These are phyloP conservation scores for Hecatera dysodea DNA, from an alignment of 2,888 invertebrate genomes.

Conservation along the genomic window DNA sequence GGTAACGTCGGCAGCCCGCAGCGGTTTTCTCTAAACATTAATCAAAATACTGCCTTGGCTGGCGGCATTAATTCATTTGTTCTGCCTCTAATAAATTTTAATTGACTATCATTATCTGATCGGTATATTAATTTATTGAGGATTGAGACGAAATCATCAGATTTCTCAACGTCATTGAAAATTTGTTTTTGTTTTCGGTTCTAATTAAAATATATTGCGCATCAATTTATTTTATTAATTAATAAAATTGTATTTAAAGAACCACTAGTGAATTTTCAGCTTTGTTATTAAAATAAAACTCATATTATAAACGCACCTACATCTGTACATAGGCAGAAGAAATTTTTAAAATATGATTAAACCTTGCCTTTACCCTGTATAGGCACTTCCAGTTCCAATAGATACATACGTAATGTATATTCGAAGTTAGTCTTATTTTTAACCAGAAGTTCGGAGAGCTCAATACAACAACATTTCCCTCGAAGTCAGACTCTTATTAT, in stretches of 20 bases:
- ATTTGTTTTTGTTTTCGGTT: neutral
- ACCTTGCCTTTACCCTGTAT: too few species aligned
- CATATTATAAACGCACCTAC: too few species aligned
- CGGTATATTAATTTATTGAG: conserved; percentile 31
- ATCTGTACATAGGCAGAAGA: too few species aligned
- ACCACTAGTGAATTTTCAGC: neutral
- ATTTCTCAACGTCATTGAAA: conserved; percentile 25
- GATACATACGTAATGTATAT: neutral
- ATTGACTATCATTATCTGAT: conserved; percentile 22
- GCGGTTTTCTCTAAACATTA: conserved; percentile 26
- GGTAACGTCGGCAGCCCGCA: neutral
- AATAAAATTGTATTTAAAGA: neutral
- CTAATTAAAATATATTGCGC: neutral
- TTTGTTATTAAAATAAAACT: neutral
- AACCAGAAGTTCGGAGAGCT: neutral
- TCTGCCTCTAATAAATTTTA: conserved; percentile 31
- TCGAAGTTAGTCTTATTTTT: neutral
- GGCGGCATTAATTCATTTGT: conserved; percentile 15
- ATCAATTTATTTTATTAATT: neutral
- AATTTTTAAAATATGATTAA: too few species aligned
- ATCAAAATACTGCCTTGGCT: conserved; percentile 12
- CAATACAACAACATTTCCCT: conserved; percentile 16
- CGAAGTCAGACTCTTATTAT: conserved; percentile 16
- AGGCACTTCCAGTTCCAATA: neutral
- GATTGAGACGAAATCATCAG: neutral